A percentile compares a stretch with the other conserved stretches of the same genome.
phyloP scores from a whole-genome alignment of 2,797 vertebrate genomes.

The Macropus fuliginosus region DNA sequence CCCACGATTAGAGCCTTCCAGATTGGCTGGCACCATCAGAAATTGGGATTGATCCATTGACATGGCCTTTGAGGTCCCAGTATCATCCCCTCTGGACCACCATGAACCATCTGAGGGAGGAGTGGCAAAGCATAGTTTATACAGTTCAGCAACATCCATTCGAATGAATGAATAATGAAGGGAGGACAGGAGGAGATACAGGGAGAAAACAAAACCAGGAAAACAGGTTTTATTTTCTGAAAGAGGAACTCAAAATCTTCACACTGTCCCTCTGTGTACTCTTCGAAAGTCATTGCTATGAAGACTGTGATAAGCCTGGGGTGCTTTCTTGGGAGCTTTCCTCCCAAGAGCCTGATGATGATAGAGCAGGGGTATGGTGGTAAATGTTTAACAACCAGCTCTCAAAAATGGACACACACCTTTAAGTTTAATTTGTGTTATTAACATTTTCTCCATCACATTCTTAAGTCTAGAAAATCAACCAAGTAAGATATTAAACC shows the following conservation, averaged over 20 bases:
- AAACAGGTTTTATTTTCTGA: neutral
- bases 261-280: neutral
- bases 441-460: neutral
- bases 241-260: neutral
- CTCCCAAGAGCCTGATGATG: neutral
- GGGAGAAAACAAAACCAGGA: neutral
- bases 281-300: neutral
- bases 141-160: neutral
- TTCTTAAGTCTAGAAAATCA: neutral
- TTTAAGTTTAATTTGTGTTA: neutral
- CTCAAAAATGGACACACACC: neutral
- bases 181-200: neutral
- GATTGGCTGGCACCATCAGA: neutral
- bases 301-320: neutral
- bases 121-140: accelerated
- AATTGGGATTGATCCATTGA: neutral
- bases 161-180: neutral
- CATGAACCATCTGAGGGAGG: neutral
- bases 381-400: neutral
- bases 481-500: neutral
- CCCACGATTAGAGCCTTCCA: neutral
- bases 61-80: neutral
- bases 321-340: neutral
- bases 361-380: neutral
- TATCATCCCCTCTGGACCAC: neutral